Base-by-base conservation (phyloP, 2,888 invertebrate genomes). In the Amblyjoppa fuscipennis region DNA sequence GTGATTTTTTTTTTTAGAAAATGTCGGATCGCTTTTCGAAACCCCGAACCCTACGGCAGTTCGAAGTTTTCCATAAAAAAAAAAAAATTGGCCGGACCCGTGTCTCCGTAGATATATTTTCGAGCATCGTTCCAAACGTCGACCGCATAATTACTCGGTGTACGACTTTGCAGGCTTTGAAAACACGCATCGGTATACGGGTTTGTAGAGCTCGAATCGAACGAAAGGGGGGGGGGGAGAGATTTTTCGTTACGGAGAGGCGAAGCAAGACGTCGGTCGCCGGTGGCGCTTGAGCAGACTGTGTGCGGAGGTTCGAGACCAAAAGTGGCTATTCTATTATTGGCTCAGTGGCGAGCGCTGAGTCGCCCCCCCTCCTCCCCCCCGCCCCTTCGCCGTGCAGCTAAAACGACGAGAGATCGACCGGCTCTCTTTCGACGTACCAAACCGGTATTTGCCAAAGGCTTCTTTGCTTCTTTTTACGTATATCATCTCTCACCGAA, bases 291-390 rank as follows among this genome's bases (percentile, higher is more conserved):
- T 64, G 49, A 53, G 34, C 45, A 87, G 81, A 87, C 87, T 87
- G 61, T 64, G 34, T 64, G 61, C 31, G 89, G 85, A 85, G 87
- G 85, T 88, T 84, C 78, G 86, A 84, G 83, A 83, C 92, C 92
- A 91, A 91, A 92, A 92, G 87, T 87, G 90, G 91, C 83, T 83
- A 83, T 89, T 91, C 91, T 91, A 91, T 91, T 91, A 91, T 91
- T 90, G 89, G 90, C 86, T 82, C 81, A 34, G 59, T 53, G 41
- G 51, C 34, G 70, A 59, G 76, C 59, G 66, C 76, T 45, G 51
- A 53, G 69, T 5, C 31, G 53, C 45, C 61, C 31, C 59, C 73
- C 64, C 71, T 64, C 25, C 38, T 20, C 41, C 56, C 64, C 20
- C 61, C 0, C 45, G 13, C 45, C 45, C 13, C n/a, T 45, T 64